These are phyloP conservation scores for Quadroppia sp. DNA, from an alignment of 2,888 invertebrate genomes.

Conservation along the genomic window DNA sequence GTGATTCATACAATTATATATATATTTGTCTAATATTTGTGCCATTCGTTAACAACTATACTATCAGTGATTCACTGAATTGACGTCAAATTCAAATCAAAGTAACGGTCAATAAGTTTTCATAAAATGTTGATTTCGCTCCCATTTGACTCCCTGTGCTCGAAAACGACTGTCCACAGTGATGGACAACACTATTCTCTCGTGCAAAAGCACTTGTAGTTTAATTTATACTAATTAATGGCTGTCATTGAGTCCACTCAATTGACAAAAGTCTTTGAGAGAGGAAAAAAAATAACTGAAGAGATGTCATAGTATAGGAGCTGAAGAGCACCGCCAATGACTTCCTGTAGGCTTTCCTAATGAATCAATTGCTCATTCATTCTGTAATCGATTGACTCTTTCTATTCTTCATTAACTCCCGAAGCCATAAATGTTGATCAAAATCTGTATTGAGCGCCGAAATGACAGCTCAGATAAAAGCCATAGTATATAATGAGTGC, in stretches of 20 bases:
- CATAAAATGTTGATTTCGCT: background rate
- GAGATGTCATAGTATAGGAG: background rate
- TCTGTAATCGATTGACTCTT: constrained; percentile 27
- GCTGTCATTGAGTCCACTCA: constrained; percentile 22
- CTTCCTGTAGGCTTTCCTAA: constrained; percentile 26
- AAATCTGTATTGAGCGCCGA: background rate
- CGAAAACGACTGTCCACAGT: background rate
- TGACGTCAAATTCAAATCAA: background rate
- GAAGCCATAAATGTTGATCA: constrained; percentile 25
- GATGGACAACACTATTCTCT: too few relatives aligned
- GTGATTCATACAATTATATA: background rate
- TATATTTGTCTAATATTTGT: constrained; percentile 21
- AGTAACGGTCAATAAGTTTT: background rate
- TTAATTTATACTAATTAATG: constrained; percentile 33
- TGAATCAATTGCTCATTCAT: constrained; percentile 34
- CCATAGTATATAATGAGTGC: too few relatives aligned
- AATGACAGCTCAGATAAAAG: background rate
- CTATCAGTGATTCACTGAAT: background rate
- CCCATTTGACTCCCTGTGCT: background rate
- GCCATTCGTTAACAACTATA: constrained; percentile 14
- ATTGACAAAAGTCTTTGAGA: background rate
- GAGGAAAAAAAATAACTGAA: background rate
- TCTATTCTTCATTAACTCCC: constrained; percentile 22
- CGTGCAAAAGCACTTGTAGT: background rate
- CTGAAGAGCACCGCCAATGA: constrained; percentile 1